Percentiles rank a stretch among this genome's conserved stretches.
Conservation (phyloP, 2,888 invertebrate genomes). For the Noctua comes region DNA sequence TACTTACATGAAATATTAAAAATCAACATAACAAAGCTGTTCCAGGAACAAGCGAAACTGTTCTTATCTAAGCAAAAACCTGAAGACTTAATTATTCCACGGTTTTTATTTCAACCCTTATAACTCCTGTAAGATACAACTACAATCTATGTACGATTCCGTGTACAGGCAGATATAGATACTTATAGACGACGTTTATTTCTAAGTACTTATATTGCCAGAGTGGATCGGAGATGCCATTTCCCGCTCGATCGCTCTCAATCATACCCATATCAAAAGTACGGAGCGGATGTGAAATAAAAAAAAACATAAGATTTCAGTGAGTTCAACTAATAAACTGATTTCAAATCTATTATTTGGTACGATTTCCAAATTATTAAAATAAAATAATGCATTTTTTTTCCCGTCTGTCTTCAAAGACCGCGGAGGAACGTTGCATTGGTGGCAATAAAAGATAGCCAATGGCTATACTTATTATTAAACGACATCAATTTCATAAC, state of each 20-base stretch:
- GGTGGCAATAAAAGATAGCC: background rate
- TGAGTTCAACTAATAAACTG: slow-evolving; percentile 29
- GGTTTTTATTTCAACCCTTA: background rate
- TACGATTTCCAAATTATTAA: background rate
- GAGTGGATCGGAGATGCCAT: slow-evolving; percentile 81
- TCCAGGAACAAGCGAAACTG: background rate
- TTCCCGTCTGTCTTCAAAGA: background rate
- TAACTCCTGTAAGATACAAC: background rate
- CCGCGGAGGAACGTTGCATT: background rate
- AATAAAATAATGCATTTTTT: background rate
- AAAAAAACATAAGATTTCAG: slow-evolving; percentile 21
- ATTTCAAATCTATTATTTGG: background rate
- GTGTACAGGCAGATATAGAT: background rate
- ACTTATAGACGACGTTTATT: slow-evolving; percentile 24
- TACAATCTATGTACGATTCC: background rate
- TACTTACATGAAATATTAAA: background rate
- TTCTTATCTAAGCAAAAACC: background rate
- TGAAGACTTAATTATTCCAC: background rate
- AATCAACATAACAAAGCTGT: background rate
- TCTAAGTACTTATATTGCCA: slow-evolving; percentile 57
- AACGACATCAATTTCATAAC: slow-evolving; percentile 24
- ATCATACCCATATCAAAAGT: slow-evolving; percentile 81
- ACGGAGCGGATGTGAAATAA: slow-evolving; percentile 60
- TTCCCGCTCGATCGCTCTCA: slow-evolving; percentile 83
- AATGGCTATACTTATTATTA: background rate